Conservation (phyloP, 1,140 invertebrate genomes). For the Drosophila lini region DNA sequence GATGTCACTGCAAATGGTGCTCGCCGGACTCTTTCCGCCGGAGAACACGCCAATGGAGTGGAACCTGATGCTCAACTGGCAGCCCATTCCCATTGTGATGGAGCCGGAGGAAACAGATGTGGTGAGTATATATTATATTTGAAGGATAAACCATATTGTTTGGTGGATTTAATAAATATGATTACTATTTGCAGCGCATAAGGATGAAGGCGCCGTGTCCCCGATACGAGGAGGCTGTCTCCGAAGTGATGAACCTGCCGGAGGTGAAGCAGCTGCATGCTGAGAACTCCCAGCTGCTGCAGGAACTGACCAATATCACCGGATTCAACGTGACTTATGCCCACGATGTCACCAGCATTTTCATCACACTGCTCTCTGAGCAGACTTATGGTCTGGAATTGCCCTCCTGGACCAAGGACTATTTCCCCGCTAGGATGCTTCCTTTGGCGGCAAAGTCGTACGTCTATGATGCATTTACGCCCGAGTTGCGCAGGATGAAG, state of each 20-base stretch:
- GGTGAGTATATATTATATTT: slow-evolving; percentile 27
- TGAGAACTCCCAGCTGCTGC: slow-evolving; percentile 85
- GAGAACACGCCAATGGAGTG: slow-evolving; percentile 86
- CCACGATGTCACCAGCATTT: slow-evolving; percentile 87
- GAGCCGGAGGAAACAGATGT: slow-evolving; percentile 86
- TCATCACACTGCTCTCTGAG: slow-evolving; percentile 87
- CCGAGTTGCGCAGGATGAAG: slow-evolving; percentile 86
- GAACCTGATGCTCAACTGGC: slow-evolving; percentile 88
- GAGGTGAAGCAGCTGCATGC: slow-evolving; percentile 85
- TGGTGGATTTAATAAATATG: background rate
- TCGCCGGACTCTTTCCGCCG: slow-evolving; percentile 90
- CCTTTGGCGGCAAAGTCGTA: slow-evolving; percentile 86
- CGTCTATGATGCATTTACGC: slow-evolving; percentile 86
- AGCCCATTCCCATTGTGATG: slow-evolving; percentile 90
- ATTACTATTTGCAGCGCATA: slow-evolving; percentile 80
- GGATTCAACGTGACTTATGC: slow-evolving; percentile 86
- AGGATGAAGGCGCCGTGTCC: slow-evolving; percentile 85
- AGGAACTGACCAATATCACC: slow-evolving; percentile 85
- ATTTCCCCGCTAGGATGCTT: slow-evolving; percentile 87
- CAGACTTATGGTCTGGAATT: slow-evolving; percentile 86
- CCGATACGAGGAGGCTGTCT: slow-evolving; percentile 86
- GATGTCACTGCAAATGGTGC: slow-evolving; percentile 89
- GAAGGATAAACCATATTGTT: background rate
- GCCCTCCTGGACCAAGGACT: slow-evolving; percentile 87
- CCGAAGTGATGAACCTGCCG: slow-evolving; percentile 84